Base-by-base conservation (phyloP, 2,888 invertebrate species). In the Rutpela maculata region DNA sequence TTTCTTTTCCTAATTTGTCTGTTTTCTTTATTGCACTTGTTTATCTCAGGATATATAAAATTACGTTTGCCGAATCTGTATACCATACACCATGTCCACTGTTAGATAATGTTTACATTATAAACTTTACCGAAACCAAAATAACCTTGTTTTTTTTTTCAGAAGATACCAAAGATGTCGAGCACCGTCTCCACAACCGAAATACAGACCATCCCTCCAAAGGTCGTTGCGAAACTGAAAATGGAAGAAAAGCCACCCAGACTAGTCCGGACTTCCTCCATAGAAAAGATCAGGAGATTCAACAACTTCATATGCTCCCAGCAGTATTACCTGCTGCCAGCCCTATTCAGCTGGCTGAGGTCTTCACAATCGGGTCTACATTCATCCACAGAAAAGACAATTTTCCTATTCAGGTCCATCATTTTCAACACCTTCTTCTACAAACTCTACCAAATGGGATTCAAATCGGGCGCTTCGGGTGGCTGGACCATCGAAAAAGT, bases 231-330 rank as follows among this genome's bases (percentile, higher is more conserved):
- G 2, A 73, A 77, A 35, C 74, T 74, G 26, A 81, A 81, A 63
- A 81, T 70, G 67, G 81, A 83, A n/a, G 83, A 85, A 19, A 83
- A 82, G 59, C 82, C 83, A 9, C 77, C 62, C 12, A 84, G 83
- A 56, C 82, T 89, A 43, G 85, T 85, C 18, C 82, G 89, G 10
- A 85, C 85, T 11, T 80, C 87, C 1, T 89, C 89, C 7, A 83
- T 89, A 38, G 88, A 88, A 26, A 87, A 86, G 73, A 86, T 89
- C 76, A 85, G 80, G 63, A 84, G 85, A 60, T 87, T 89, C 84
- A 88, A 89, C 84, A 84, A 82, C n/a, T 88, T 85, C 83, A 87
- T 89, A 17, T 89, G 88, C 78, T 86, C 88, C 7, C 88, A 88
- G 74, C 87, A 88, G 75, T 89, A 84, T 80, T 87, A 83, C 83